Evolutionary conservation across 2,797 vertebrate species (phyloP).

Genomic region (Molossus molossus): DNA sequence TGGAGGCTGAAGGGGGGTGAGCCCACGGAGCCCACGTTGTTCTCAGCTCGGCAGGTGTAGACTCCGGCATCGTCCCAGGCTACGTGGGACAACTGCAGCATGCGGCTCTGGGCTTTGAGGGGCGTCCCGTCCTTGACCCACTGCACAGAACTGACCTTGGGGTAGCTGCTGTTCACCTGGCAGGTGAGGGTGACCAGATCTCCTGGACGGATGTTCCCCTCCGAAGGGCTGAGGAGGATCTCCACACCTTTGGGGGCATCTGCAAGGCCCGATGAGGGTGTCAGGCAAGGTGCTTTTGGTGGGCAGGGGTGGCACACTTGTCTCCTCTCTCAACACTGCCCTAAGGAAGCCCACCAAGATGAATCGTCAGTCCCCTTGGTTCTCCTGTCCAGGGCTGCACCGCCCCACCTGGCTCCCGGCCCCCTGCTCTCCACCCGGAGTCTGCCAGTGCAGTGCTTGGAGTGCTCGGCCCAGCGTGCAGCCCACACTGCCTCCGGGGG

Average conservation of each 20-base stretch:
- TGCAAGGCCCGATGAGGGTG: slow-evolving; percentile 51
- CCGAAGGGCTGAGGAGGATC: slow-evolving; percentile 53
- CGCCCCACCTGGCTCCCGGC: background rate
- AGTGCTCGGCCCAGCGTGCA: background rate
- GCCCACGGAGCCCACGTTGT: background rate
- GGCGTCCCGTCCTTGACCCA: slow-evolving; percentile 88
- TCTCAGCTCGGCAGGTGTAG: slow-evolving; percentile 87
- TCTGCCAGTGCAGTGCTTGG: background rate
- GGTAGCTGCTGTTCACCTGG: slow-evolving; percentile 87
- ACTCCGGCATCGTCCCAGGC: slow-evolving; percentile 82
- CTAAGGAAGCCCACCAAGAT: background rate
- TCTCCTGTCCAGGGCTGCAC: too few relatives aligned
- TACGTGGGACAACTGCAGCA: slow-evolving; percentile 71
- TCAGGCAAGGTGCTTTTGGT: rapidly evolving
- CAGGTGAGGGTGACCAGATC: slow-evolving; percentile 86
- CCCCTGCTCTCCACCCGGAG: background rate
- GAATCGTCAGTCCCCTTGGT: background rate
- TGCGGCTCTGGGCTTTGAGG: rapidly evolving
- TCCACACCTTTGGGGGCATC: slow-evolving; percentile 86
- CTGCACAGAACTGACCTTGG: background rate
- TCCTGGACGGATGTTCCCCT: slow-evolving; percentile 84
- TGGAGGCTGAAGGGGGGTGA: slow-evolving; percentile 70
- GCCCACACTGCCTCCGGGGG: background rate
- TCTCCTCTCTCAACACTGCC: background rate
- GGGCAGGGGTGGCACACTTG: background rate